Evolutionary conservation across 2,113 vertebrate species (phyloP), one percentile per base, ranked within the genome.

Genomic region (Saimiri boliviensis): DNA sequence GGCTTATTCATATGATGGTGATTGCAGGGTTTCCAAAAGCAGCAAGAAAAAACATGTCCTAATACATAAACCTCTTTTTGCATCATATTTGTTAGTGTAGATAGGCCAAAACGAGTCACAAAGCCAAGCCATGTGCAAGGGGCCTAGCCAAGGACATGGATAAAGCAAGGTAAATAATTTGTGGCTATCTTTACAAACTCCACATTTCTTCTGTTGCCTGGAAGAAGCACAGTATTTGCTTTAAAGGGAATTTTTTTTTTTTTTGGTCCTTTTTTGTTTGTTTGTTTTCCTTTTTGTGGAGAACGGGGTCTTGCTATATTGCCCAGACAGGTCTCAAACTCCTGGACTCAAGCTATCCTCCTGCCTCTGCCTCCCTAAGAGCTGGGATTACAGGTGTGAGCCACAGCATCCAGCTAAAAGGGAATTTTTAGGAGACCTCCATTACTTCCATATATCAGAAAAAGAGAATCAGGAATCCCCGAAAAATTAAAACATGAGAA

Each of bases 401-500:
- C n/a, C n/a, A n/a, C n/a, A n/a, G n/a, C n/a, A n/a, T n/a, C n/a
- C n/a, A n/a, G n/a, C n/a, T 40, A 76, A 83, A 83, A 45, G 16
- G 56, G 1, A 5, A 45, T 32, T 91, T 87, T 63, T 54, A 91
- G 81, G 58, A 91, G 93, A 37, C 0, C 21, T 89, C 30, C 25
- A 81, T 91, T 82, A 77, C 58, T 90, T 93, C 37, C 40, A 70
- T 45, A 60, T 86, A 86, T 95, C 77, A 91, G 86, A 86, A 91
- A 88, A 85, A 74, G 27, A 94, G 32, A 86, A 90, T 77, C 9
- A 45, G 73, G 37, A 85, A 56, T 13, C 6, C 30, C 12, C 35
- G 40, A 40, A 87, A 97, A 88, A 79, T 82, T 86, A 80, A 83
- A 97, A 80, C 58, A 74, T 84, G 79, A 77, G 42, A 49, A 82